Evolutionary conservation across 2,113 vertebrate species (phyloP), one percentile per base, ranked within the genome.

Genomic region (Pomatorhinus ruficollis): DNA sequence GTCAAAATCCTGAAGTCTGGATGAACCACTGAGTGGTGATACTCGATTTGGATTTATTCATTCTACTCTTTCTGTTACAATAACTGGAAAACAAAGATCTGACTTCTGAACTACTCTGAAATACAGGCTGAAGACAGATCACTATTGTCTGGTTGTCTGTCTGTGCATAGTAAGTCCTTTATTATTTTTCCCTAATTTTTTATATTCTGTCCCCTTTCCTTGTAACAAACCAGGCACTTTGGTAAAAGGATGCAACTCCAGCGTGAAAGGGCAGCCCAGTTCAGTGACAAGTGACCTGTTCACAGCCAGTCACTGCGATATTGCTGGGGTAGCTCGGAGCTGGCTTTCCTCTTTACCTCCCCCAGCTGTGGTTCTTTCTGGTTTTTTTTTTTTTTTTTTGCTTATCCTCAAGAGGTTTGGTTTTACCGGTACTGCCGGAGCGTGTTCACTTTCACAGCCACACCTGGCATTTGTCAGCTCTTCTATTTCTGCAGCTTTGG

Each of bases 281-380:
- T 37, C 6, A 8, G 85, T 0, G 3, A 3, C 11, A 9, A 10
- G 9, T 35, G 25, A 2, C 40, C 31, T 2, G 10, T 20, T 23
- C 59, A 16, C 30, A 19, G 45, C 30, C 24, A 1, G 12, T 1
- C 7, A 2, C 28, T 3, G 0, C 1, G 11, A 9, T 30, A 28
- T 39, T 59, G 10, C 39, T 16, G 30, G 54, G 37, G 14, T 13
- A 8, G n/a, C 77, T 33, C 10, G 0, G 49, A 31, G 45, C 4
- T 20, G 6, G 0, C 0, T 30, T 16, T 56, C 24, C 42, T 24
- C 45, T 50, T 22, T 1, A 7, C 17, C 8, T 74, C 21, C 56
- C 35, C 27, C 21, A 20, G 35, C 53, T 24, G 19, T 6, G 18
- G 6, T 4, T 61, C 56, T 11, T 52, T 10, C 50, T 7, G 13